Base-by-base conservation (phyloP, 1,140 invertebrate genomes). In the Hypsibius dujardini region DNA sequence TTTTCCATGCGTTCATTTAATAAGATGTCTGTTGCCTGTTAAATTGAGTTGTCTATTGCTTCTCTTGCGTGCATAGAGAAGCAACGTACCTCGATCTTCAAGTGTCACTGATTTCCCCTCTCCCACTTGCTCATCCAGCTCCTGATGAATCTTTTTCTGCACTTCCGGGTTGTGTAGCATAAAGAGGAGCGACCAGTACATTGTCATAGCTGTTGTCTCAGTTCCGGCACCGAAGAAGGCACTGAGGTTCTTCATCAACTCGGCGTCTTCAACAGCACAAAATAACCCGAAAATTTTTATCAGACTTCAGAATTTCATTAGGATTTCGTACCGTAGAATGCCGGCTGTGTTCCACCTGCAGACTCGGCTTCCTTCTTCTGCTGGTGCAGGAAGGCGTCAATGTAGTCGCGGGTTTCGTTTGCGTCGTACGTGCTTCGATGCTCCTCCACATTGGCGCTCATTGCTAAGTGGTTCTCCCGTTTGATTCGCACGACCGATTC, bases 341-440 rank as follows among this genome's bases (percentile, higher is more conserved):
- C 70, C 14, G 3, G 7, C 62, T 67, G 12, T 14, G 45, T 67
- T 7, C 45, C 59, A 3, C 12, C 46, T 12, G 15, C 46, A 70
- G 50, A 72, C 2, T 75, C 72, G 15, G 74, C 67, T 46, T 76
- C 70, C 42, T 78, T 74, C 56, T 84, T 77, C 82, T 89, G 86
- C 80, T 89, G 84, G 56, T 87, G 82, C 28, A 92, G 80, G 76
- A 91, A 92, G 3, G 86, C 85, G 75, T 92, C 90, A 84, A 93
- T 91, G 40, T 92, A 85, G 79, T 92, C 89, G 3, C 7, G 7
- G 3, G 7, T 3, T 67, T 67, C 62, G 7, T 42, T 42, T 42
- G 12, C 7, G 12, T 67, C 12, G 42, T 14, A 42, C 7, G 12
- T 42, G 7, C 45, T 67, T 7, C 3, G 12, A 42, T 67, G 62